Base-by-base conservation (phyloP, 1,140 invertebrate species). In the Schmidtea mediterranea region DNA sequence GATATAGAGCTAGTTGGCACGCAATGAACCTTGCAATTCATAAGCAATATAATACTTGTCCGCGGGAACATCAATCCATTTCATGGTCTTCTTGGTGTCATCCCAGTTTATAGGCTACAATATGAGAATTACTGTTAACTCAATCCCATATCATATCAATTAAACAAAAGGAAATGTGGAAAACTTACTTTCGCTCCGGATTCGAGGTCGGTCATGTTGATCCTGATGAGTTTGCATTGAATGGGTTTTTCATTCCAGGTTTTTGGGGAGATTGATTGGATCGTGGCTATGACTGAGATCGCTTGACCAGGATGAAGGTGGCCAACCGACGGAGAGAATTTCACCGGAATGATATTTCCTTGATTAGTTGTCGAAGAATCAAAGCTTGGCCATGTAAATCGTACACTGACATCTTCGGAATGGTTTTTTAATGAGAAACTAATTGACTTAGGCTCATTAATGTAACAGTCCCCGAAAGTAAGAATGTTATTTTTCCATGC, bases 381-480 rank as follows among this genome's bases (percentile, higher is more conserved):
- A 6, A 32, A 6, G 6, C 36, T n/a, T 1, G 51, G 49, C 49
- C 48, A 52, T 19, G 49, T 48, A 55, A 66, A 62, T 15, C 60
- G 37, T 16, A 63, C 51, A 21, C 52, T 55, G 47, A 63, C 59
- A 9, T 55, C 55, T 40, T 58, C 57, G 16, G 60, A 63, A 43
- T 62, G 62, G 51, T 66, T 67, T 18, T 59, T 59, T 59, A 66
- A 59, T 10, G 59, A 55, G 39, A 67, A 60, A 15, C 54, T 57
- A 43, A 65, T 43, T 6, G 59, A 60, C 12, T 58, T 52, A 1
- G 56, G 53, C 21, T 64, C 62, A 48, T 57, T 59, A 49, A 65
- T 57, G 49, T 57, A 61, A 48, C 59, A 59, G 52, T 65, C 60
- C 15, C 65, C 63, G 59, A 66, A 67, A 18, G 56, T 50, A 22